phyloP scores from a whole-genome alignment of 2,888 invertebrate genomes.

The Orthosia gracilis region DNA sequence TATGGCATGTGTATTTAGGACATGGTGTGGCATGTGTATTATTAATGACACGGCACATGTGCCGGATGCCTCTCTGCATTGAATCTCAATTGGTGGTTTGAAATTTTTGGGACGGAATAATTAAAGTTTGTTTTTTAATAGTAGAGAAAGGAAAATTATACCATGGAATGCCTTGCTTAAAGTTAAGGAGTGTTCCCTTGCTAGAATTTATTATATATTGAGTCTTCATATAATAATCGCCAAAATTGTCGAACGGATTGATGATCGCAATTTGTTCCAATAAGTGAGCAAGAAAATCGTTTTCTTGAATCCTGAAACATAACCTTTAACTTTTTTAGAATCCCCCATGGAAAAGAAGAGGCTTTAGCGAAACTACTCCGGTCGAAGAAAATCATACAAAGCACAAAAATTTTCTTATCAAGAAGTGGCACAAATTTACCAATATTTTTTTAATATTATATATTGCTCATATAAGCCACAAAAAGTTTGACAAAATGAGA shows the following conservation, averaged over 20 bases:
- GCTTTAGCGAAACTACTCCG: not conserved
- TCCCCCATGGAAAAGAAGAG: not conserved
- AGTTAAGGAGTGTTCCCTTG: too few species aligned
- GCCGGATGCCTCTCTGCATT: slow-evolving; percentile 40
- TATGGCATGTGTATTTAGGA: slow-evolving; percentile 68
- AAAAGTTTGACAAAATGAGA: slow-evolving; percentile 24
- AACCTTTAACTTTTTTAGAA: not conserved
- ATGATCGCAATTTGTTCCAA: not conserved
- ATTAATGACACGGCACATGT: slow-evolving; percentile 71
- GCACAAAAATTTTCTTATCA: not conserved
- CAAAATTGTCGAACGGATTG: not conserved
- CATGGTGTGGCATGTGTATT: slow-evolving; percentile 70
- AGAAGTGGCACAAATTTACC: slow-evolving; percentile 1
- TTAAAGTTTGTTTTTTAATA: slow-evolving; percentile 15
- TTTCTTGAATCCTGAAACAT: not conserved
- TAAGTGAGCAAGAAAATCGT: not conserved
- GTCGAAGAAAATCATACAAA: not conserved
- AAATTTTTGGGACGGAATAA: slow-evolving; percentile 40
- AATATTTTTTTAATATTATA: slow-evolving; percentile 25
- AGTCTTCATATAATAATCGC: not conserved
- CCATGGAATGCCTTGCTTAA: not conserved
- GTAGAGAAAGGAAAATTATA: not conserved
- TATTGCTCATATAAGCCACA: slow-evolving; percentile 17
- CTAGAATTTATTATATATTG: too few species aligned
- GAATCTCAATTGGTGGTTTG: slow-evolving; percentile 34